phyloP scores from a whole-genome alignment of 2,888 invertebrate genomes.

The Eupithecia subfuscata region DNA sequence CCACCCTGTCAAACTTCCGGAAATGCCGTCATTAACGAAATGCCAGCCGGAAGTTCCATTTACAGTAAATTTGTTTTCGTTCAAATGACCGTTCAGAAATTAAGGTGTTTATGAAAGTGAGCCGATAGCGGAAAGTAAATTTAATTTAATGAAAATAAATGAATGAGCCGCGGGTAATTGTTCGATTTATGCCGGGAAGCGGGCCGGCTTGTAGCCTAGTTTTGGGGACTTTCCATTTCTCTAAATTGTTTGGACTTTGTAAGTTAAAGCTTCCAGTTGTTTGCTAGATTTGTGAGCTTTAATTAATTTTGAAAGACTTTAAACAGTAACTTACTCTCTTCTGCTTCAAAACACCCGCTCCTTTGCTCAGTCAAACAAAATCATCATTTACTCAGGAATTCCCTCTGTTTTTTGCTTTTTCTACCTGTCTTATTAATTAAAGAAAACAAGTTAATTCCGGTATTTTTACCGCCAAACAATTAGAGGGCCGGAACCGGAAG shows the following conservation, averaged over 20 bases:
- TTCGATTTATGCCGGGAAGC: conserved; percentile 60
- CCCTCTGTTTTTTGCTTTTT: not conserved
- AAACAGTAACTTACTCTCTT: not conserved
- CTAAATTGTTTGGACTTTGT: conserved; percentile 48
- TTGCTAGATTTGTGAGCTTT: conserved; percentile 22
- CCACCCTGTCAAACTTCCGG: conserved; percentile 77
- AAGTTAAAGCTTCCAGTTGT: conserved; percentile 32
- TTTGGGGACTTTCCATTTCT: conserved; percentile 51
- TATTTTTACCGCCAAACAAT: conserved; percentile 47
- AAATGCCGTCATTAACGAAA: conserved; percentile 69
- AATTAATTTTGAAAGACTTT: conserved; percentile 16
- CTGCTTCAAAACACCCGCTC: not conserved
- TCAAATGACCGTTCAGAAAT: conserved; percentile 76
- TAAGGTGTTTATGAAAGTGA: conserved; percentile 78
- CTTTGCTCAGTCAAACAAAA: not conserved
- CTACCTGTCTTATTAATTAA: conserved; percentile 41
- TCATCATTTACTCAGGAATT: not conserved
- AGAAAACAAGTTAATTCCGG: conserved; percentile 40
- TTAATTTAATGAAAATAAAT: conserved; percentile 70
- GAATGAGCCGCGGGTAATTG: conserved; percentile 62
- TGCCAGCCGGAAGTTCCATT: conserved; percentile 60
- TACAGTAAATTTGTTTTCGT: conserved; percentile 77
- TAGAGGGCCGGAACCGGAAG: conserved; percentile 47
- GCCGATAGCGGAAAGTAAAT: conserved; percentile 62
- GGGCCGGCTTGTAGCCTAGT: conserved; percentile 42